These are phyloP conservation scores for Phaethornis superciliosus DNA, from an alignment of 2,113 vertebrate species.

Conservation along the genomic window DNA sequence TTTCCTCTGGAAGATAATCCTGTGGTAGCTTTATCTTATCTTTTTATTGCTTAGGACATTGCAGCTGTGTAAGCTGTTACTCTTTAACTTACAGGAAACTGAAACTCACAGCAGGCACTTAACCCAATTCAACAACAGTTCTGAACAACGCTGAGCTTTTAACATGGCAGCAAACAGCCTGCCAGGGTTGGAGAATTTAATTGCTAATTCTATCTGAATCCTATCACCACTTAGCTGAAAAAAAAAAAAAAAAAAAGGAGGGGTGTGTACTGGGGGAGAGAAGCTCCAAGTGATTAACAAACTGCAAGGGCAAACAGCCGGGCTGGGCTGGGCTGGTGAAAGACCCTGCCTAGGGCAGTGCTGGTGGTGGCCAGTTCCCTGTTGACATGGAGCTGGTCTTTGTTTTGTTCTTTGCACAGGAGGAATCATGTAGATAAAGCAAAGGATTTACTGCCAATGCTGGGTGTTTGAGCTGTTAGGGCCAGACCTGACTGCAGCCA, in stretches of 20 bases:
- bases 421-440: not conserved
- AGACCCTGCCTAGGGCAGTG: not conserved
- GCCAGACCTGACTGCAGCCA: not conserved
- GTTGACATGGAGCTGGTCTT: not conserved
- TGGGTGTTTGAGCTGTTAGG: not conserved
- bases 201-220: not conserved
- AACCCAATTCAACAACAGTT: not conserved
- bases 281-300: not conserved
- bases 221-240: not conserved
- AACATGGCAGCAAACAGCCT: not conserved
- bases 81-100: not conserved
- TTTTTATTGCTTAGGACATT: not conserved
- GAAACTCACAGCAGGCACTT: not conserved
- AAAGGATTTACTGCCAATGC: not conserved
- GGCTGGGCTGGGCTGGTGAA: not conserved
- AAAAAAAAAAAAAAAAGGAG: not conserved
- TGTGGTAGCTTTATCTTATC: not conserved
- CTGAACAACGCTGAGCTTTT: not conserved
- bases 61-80: not conserved
- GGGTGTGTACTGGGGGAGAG: too few species aligned
- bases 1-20: not conserved
- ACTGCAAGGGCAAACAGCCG: not conserved
- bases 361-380: not conserved
- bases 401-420: not conserved
- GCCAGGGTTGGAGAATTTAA: not conserved